phyloP scores from a whole-genome alignment of 2,888 invertebrate genomes.

The Digitonthophagus gazella region DNA sequence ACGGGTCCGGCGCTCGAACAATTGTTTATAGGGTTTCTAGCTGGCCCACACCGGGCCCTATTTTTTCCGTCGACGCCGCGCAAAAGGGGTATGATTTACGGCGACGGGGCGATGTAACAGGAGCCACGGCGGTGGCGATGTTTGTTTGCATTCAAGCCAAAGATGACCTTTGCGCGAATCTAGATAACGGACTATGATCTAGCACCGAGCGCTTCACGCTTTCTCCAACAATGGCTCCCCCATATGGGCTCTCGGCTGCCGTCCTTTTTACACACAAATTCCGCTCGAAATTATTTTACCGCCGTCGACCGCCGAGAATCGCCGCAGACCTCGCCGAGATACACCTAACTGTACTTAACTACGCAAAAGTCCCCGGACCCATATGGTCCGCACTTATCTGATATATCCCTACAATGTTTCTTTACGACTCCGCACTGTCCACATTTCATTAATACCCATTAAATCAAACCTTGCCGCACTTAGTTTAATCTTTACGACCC shows the following conservation, averaged over 20 bases:
- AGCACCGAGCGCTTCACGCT: conserved; percentile 19
- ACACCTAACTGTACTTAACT: background rate
- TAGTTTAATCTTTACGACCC: background rate
- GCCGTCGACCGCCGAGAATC: background rate
- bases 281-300: conserved; percentile 13
- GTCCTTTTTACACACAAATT: conserved; percentile 10
- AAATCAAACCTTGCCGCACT: background rate
- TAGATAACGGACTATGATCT: conserved; percentile 24
- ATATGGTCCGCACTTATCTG: background rate
- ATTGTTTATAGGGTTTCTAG: conserved; percentile 29
- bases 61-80: conserved; percentile 17
- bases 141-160: conserved; percentile 24
- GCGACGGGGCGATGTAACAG: conserved; percentile 25
- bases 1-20: conserved; percentile 30
- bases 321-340: background rate
- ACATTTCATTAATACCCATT: background rate
- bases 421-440: background rate
- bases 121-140: conserved; percentile 22
- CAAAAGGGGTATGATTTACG: conserved; percentile 24
- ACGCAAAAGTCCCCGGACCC: background rate
- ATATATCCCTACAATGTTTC: background rate
- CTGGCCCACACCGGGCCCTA: conserved; percentile 24
- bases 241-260: conserved; percentile 4
- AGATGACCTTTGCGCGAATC: conserved; percentile 26
- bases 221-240: conserved; percentile 10